Base-by-base conservation (phyloP, 23 tunicate genomes). In the Phallusia fumigata region DNA sequence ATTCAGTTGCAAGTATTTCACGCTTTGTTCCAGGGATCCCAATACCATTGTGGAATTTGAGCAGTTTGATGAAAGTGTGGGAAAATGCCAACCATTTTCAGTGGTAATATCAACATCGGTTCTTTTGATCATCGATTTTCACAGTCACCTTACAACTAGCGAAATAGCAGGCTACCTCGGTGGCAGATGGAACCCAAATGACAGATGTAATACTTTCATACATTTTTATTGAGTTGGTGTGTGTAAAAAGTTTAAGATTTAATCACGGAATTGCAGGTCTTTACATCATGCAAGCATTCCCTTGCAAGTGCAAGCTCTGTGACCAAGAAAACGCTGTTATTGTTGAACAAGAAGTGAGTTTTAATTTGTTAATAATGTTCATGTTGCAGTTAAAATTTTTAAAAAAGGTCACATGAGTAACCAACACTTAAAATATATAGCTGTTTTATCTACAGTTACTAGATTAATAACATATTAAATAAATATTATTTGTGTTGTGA, bases 141-240 rank as follows among this genome's bases (percentile, higher is more conserved):
- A 94, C 84, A 85, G 98, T 53, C 88, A 86, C 44, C 52, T 87
- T 72, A 81, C 93, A 24, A 77, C 89, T 21, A 87, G 82, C 32
- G 98, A 94, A 75, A 86, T 94, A 75, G 84, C 75, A 0, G 98
- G 98, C 3, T 94, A 94, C 80, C 82, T 94, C 24, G 98, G 98
- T 8, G 98, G 98, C 44, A 89, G 76, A 49, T 94, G 88, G 88
- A 90, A 94, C 53, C 90, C 80, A 35, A 77, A 80, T 31, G 86
- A 81, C 13, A 82, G 92, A 94, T 83, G 95, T 90, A 78, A 75
- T n/a, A n/a, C n/a, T n/a, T n/a, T n/a, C n/a, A n/a, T n/a, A n/a
- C n/a, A n/a, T n/a, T n/a, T n/a, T n/a, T n/a, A n/a, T n/a, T n/a
- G n/a, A n/a, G n/a, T n/a, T n/a, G n/a, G n/a, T n/a, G n/a, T n/a